Evolutionary conservation across 2,888 invertebrate genomes (phyloP).

Genomic region (Scaptomyza cyrtandrae): DNA sequence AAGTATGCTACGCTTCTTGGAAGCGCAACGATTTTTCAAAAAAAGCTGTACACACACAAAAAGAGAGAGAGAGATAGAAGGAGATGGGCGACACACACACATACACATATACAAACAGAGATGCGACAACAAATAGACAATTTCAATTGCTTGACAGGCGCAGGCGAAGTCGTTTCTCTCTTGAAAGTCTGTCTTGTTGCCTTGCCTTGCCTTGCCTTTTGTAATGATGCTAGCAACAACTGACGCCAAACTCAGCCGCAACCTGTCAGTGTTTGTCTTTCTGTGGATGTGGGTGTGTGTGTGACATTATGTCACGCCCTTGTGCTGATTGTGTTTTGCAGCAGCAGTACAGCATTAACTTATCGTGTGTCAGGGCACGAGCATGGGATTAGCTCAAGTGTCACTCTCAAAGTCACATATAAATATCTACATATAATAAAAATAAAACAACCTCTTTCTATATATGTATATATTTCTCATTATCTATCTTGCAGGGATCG

Average conservation of each 20-base stretch:
- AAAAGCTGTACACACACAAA: conserved; percentile 11
- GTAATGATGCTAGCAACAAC: conserved; percentile 17
- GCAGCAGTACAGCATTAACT: conserved; percentile 60
- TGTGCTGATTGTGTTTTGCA: conserved; percentile 49
- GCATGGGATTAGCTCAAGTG: conserved; percentile 69
- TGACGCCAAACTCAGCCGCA: conserved; percentile 24
- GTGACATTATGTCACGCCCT: conserved; percentile 45
- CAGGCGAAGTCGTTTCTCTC: conserved; percentile 20
- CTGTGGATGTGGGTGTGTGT: conserved; percentile 1
- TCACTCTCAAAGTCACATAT: conserved; percentile 32
- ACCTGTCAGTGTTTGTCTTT: conserved; percentile 7
- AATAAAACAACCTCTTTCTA: conserved; percentile 28
- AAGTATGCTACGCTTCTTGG: conserved; percentile 30
- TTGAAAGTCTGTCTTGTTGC: conserved; percentile 18
- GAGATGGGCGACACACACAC: too few species aligned
- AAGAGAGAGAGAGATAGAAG: background rate
- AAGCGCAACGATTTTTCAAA: conserved; percentile 64
- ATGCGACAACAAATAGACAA: conserved; percentile 37
- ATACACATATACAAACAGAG: conserved; percentile 8
- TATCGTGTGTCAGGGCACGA: conserved; percentile 70
- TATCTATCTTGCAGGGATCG: conserved; percentile 86
- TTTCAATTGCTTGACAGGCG: conserved; percentile 54
- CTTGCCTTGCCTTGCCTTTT: conserved; percentile 5
- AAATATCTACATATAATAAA: conserved; percentile 3
- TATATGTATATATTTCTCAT: conserved; percentile 47